Percentiles rank a stretch among this genome's conserved stretches.
phyloP scores from a whole-genome alignment of 2,888 invertebrate genomes.

The Ectropis crepuscularia region DNA sequence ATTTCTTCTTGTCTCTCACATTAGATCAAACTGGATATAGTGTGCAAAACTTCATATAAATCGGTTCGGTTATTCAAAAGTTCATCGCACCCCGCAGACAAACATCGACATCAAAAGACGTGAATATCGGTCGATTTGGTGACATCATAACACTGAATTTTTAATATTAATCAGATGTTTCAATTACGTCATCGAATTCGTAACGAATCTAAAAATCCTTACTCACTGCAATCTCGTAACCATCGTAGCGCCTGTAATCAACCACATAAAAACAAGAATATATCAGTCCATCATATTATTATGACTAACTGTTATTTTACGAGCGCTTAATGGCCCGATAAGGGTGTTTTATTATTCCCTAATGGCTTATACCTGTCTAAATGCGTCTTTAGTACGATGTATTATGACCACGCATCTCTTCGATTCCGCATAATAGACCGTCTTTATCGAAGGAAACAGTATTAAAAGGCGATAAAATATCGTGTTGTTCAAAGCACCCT shows the following conservation, averaged over 20 bases:
- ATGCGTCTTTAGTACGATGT: slow-evolving; percentile 67
- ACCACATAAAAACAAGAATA: slow-evolving; percentile 72
- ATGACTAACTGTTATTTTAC: slow-evolving; percentile 84
- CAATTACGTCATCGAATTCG: too few relatives aligned
- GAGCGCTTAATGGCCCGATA: slow-evolving; percentile 82
- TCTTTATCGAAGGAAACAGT: slow-evolving; percentile 67
- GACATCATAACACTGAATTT: too few relatives aligned
- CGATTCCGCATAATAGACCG: slow-evolving; percentile 80
- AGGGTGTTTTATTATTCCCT: slow-evolving; percentile 82
- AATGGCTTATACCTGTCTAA: slow-evolving; percentile 84
- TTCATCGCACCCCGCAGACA: too few relatives aligned
- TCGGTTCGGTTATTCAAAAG: too few relatives aligned
- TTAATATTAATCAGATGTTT: too few relatives aligned
- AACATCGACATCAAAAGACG: too few relatives aligned
- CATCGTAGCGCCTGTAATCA: slow-evolving; percentile 40
- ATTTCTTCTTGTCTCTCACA: too few relatives aligned
- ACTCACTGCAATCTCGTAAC: slow-evolving; percentile 11
- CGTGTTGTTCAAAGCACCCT: slow-evolving; percentile 33
- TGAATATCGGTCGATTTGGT: too few relatives aligned
- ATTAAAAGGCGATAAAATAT: slow-evolving; percentile 58
- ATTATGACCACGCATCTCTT: slow-evolving; percentile 76
- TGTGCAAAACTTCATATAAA: too few relatives aligned
- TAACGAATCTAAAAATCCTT: too few relatives aligned
- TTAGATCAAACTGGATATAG: too few relatives aligned
- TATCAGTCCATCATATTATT: slow-evolving; percentile 81